These are phyloP conservation scores for Rotaria socialis DNA, from an alignment of 2,888 invertebrate genomes.

Conservation along the genomic window DNA sequence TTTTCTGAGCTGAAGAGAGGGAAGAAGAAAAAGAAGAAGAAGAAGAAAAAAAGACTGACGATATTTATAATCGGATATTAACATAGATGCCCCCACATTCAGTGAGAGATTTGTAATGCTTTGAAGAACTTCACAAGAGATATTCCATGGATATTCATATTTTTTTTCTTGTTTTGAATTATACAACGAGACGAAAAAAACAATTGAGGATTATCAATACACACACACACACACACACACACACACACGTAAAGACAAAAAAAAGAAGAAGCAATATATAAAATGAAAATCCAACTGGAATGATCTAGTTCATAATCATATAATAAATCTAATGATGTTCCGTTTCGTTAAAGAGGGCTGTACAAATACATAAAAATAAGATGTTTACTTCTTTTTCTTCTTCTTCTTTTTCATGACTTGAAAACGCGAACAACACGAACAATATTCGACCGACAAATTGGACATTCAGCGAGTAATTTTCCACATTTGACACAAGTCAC, in stretches of 20 bases:
- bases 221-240: neutral
- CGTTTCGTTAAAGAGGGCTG: neutral
- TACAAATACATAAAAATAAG: conserved; percentile 8
- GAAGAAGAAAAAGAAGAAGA: neutral
- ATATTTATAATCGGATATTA: neutral
- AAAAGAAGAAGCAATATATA: neutral
- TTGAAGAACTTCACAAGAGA: neutral
- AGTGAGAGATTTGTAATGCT: neutral
- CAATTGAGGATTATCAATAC: conserved; percentile 10
- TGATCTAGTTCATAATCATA: neutral
- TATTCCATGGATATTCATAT: neutral
- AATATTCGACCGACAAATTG: conserved; percentile 85
- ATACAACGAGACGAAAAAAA: conserved; percentile 23
- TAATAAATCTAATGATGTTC: neutral
- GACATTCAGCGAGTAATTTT: conserved; percentile 80
- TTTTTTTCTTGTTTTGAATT: neutral
- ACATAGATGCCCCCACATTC: neutral
- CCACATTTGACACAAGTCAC: conserved; percentile 82
- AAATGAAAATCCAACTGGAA: neutral
- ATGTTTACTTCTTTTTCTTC: neutral
- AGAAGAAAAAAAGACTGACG: neutral
- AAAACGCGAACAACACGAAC: conserved; percentile 82
- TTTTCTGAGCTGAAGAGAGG: neutral
- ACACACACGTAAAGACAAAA: neutral
- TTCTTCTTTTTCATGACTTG: conserved; percentile 67